Evolutionary conservation across 92 coral and sea anemone genomes (phyloP).

Genomic region (Porites lobata): DNA sequence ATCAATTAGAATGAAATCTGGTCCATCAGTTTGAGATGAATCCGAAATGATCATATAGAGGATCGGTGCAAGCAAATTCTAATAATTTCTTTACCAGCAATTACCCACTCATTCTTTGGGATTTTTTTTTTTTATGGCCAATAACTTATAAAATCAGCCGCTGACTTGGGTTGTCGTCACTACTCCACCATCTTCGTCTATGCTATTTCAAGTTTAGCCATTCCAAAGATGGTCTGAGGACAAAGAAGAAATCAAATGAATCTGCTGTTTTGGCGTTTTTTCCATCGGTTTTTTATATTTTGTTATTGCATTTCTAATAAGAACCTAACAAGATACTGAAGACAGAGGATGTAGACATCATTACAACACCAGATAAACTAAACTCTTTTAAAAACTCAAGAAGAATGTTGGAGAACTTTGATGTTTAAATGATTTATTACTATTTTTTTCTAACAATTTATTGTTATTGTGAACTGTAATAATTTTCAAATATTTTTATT

Average conservation of each 20-base stretch:
- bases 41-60: background rate
- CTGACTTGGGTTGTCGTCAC: too few species aligned
- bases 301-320: background rate
- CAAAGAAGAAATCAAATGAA: background rate
- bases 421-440: too few species aligned
- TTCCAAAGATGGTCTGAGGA: background rate
- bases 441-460: background rate
- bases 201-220: background rate
- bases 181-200: background rate
- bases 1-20: too few species aligned
- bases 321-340: background rate
- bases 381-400: background rate
- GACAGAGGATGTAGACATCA: too few species aligned
- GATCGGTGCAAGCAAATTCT: background rate
- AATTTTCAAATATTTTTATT: background rate
- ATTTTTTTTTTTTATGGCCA: too few species aligned
- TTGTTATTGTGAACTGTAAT: background rate
- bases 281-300: too few species aligned
- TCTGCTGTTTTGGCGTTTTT: background rate
- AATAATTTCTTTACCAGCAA: too few species aligned
- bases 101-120: too few species aligned
- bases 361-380: background rate
- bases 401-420: background rate
- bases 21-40: too few species aligned
- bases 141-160: too few species aligned